A percentile compares a stretch with the other conserved stretches of the same genome.
Evolutionary conservation across 2,113 vertebrate species (phyloP).

Genomic region (Microtus oregoni): DNA sequence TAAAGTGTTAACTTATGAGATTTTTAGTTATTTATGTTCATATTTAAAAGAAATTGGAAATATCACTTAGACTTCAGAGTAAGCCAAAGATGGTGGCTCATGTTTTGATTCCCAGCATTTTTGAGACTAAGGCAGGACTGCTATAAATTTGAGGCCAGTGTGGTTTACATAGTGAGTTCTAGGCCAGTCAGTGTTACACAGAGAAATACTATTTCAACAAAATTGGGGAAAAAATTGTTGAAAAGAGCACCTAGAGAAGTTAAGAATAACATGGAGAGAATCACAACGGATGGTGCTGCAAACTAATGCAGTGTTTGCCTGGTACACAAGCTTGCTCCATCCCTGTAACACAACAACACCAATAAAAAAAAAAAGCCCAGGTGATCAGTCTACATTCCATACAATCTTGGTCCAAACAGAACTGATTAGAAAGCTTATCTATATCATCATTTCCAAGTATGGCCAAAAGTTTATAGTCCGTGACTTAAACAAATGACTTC

Average conservation of each 20-base stretch:
- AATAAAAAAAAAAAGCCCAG: not conserved
- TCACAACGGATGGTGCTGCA: not conserved
- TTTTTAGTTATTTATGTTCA: not conserved
- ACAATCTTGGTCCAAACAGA: not conserved
- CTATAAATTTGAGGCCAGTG: not conserved
- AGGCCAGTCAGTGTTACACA: not conserved
- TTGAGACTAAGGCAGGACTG: not conserved
- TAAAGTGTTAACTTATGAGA: not conserved
- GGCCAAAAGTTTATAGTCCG: not conserved
- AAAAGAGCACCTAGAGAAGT: not conserved
- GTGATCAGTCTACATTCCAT: not conserved
- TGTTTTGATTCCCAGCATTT: not conserved
- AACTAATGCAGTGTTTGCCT: not conserved
- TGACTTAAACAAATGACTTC: not conserved
- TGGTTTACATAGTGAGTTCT: not conserved
- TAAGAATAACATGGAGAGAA: conserved; percentile 14
- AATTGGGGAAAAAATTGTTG: not conserved
- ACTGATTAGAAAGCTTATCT: not conserved
- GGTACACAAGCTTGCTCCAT: not conserved
- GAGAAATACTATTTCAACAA: not conserved
- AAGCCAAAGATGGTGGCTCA: not conserved
- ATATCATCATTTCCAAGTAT: not conserved
- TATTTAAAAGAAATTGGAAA: not conserved
- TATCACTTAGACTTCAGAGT: not conserved
- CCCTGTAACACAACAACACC: not conserved